Conservation (phyloP, 2,888 invertebrate genomes). For the Pyrrhosoma nymphula region DNA sequence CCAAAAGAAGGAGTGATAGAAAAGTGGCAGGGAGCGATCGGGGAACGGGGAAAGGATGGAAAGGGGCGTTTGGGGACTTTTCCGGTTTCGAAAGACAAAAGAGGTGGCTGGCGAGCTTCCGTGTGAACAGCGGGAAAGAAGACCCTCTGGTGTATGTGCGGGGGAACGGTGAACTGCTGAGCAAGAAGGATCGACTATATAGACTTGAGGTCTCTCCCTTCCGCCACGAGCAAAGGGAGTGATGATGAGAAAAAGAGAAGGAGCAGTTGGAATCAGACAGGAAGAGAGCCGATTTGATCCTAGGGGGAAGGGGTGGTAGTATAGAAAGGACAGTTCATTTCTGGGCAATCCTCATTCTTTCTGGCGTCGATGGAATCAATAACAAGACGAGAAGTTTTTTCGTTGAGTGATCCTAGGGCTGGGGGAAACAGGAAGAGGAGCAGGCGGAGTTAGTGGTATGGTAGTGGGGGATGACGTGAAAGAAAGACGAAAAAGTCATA, state of each 20-base stretch:
- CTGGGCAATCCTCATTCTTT: slow-evolving; percentile 42
- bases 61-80: background rate
- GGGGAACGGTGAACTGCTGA: background rate
- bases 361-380: slow-evolving; percentile 61
- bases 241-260: background rate
- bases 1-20: no score
- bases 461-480: background rate
- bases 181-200: background rate
- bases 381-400: slow-evolving; percentile 58
- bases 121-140: background rate
- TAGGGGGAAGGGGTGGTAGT: background rate
- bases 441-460: background rate
- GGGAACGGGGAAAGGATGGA: no score
- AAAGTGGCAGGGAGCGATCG: no score
- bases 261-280: background rate
- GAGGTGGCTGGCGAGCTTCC: background rate
- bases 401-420: slow-evolving; percentile 4
- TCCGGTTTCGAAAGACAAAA: background rate
- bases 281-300: background rate
- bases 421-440: slow-evolving; percentile 45
- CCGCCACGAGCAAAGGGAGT: background rate
- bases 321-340: slow-evolving; percentile 18
- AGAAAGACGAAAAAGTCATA: slow-evolving; percentile 10
- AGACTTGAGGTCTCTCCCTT: background rate
- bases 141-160: background rate